Evolutionary conservation across 1,140 invertebrate genomes (phyloP), one percentile per base, ranked within the genome.

Genomic region (Caenorhabditis elegans): DNA sequence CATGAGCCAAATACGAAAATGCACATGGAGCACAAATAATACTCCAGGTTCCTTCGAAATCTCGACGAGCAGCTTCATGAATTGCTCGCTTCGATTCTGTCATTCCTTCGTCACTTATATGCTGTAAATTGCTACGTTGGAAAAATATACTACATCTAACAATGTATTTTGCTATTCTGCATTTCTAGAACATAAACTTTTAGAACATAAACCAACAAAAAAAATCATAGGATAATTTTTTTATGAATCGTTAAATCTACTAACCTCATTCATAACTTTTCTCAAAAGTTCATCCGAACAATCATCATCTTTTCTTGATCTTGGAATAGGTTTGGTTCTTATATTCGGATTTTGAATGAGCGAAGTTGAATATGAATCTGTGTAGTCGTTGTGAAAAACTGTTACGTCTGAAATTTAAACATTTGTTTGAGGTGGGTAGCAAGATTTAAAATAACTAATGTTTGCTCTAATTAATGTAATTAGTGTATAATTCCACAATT

Each of bases 21-120:
- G 60, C 60, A n/a, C 60, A 70, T n/a, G 60, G 60, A 70, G 60
- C 60, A 70, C 60, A 70, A 43, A 70, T 70, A 34, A 70, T 34
- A 70, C 60, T 70, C 60, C 60, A 70, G 1, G 34, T 39, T 36
- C 60, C 60, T 10, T 70, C 60, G n/a, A 70, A 70, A 22, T 70
- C 60, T 39, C 60, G 60, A 0, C 60, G 60, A 39, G 60, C 31
- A 34, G 60, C 60, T 8, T 11, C 60, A 11, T 70, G 60, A 17
- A 70, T 70, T 22, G 60, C 60, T 39, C 60, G 15, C 13, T 39
- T 70, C 10, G 60, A 70, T 70, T 70, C 60, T 3, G 60, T 70
- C 60, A 70, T 70, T 70, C 60, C 60, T 39, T 70, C 60, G 11
- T 70, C 60, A 3, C 34, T 70, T 36, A 70, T 70, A 22, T 70